Conservation (phyloP, 92 coral and sea anemone genomes). For the Actinernus sp. region DNA sequence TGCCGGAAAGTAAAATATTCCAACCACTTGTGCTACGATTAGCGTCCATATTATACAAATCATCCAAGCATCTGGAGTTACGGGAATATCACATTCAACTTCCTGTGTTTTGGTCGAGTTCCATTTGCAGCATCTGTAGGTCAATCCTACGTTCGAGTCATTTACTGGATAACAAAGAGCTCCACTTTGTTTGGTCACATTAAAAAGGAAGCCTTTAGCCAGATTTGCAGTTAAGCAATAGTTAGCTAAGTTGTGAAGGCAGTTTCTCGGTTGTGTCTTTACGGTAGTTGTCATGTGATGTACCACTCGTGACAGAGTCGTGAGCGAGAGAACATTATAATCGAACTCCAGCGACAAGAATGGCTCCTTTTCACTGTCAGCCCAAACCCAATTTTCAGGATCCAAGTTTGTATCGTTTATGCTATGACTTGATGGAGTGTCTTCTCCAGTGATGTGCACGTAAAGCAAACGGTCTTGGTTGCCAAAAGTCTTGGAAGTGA, state of each 20-base stretch:
- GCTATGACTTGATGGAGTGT: background rate
- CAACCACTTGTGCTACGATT: background rate
- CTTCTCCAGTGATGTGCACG: background rate
- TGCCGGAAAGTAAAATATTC: conserved; percentile 9
- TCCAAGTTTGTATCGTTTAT: background rate
- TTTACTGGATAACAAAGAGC: conserved; percentile 3
- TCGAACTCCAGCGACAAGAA: conserved; percentile 28
- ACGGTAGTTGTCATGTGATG: conserved; percentile 12
- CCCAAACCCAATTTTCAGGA: conserved; percentile 34
- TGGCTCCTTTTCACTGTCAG: conserved; percentile 8
- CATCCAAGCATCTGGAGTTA: background rate
- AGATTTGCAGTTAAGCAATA: conserved; percentile 7
- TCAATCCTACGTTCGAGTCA: background rate
- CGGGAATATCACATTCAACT: conserved; percentile 21
- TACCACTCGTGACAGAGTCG: conserved; percentile 15
- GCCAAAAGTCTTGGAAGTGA: too few relatives aligned
- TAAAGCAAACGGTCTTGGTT: too few relatives aligned
- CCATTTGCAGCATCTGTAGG: conserved; percentile 17
- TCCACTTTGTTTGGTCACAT: conserved; percentile 7
- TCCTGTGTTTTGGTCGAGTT: background rate
- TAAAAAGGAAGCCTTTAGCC: conserved; percentile 1
- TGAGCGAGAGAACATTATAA: conserved; percentile 15
- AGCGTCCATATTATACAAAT: background rate
- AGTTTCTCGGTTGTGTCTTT: background rate
- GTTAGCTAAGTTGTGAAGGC: background rate